Conservation (phyloP, 2,113 vertebrate genomes). For the Caretta caretta region DNA sequence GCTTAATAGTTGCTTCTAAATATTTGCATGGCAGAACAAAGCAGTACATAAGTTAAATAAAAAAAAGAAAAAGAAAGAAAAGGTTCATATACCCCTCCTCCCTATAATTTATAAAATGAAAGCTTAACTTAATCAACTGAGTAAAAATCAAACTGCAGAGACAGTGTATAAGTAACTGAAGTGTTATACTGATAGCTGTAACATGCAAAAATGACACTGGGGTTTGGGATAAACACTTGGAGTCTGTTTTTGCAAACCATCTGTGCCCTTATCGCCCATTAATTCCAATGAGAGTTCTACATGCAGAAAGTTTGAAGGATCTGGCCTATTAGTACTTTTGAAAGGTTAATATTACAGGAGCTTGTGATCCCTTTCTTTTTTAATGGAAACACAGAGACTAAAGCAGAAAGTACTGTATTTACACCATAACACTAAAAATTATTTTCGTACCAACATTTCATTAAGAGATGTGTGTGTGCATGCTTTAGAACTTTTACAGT, state of each 20-base stretch:
- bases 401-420: not conserved
- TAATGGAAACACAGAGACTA: not conserved
- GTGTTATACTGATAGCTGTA: accelerated
- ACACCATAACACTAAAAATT: not conserved
- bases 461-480: not conserved
- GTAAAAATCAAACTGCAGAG: not conserved
- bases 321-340: not conserved
- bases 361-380: not conserved
- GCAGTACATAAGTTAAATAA: not conserved
- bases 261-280: not conserved
- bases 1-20: not conserved
- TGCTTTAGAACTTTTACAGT: not conserved
- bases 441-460: not conserved
- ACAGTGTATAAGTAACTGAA: not conserved
- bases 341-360: not conserved
- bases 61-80: not conserved
- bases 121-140: not conserved
- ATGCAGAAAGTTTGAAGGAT: not conserved
- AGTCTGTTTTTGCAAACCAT: not conserved
- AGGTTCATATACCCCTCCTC: not conserved
- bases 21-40: constrained; percentile 15
- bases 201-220: not conserved
- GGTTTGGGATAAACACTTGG: not conserved
- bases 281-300: not conserved
- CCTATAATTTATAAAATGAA: not conserved